Conservation (phyloP, 2,888 invertebrate genomes). For the Lochmaea crataegi region DNA sequence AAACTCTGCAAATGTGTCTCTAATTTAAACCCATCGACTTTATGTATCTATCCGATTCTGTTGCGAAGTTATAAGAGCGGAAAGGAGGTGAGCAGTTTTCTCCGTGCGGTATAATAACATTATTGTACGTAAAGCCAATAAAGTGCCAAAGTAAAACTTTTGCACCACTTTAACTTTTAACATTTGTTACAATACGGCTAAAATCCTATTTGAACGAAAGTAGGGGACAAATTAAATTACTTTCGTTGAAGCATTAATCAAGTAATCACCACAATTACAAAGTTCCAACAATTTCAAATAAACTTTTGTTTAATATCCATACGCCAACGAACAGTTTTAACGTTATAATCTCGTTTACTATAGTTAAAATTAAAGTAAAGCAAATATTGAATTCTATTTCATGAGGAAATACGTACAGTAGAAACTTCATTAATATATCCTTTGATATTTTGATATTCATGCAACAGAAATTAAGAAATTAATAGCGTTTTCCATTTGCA, state of each 20-base stretch:
- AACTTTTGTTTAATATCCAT: constrained; percentile 16
- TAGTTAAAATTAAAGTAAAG: not conserved
- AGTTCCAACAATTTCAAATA: constrained; percentile 25
- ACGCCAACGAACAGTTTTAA: constrained; percentile 9
- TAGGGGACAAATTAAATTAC: constrained; percentile 24
- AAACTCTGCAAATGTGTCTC: no score
- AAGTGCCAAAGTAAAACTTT: not conserved
- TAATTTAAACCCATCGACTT: no score
- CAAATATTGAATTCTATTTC: constrained; percentile 11
- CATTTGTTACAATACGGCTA: not conserved
- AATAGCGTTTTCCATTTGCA: no score
- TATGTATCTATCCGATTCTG: no score
- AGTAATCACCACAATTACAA: constrained; percentile 27
- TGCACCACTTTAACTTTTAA: not conserved
- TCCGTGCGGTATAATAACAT: not conserved
- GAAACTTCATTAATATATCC: not conserved
- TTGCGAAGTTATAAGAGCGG: not conserved
- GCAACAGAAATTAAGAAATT: no score
- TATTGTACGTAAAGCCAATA: not conserved
- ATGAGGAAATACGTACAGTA: not conserved
- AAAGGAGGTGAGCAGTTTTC: not conserved
- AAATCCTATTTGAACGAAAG: constrained; percentile 12
- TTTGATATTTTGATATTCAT: no score
- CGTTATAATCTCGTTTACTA: constrained; percentile 16
- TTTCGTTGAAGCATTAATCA: constrained; percentile 28